phyloP scores from a whole-genome alignment of 2,113 vertebrate genomes.

The Panthera tigris region DNA sequence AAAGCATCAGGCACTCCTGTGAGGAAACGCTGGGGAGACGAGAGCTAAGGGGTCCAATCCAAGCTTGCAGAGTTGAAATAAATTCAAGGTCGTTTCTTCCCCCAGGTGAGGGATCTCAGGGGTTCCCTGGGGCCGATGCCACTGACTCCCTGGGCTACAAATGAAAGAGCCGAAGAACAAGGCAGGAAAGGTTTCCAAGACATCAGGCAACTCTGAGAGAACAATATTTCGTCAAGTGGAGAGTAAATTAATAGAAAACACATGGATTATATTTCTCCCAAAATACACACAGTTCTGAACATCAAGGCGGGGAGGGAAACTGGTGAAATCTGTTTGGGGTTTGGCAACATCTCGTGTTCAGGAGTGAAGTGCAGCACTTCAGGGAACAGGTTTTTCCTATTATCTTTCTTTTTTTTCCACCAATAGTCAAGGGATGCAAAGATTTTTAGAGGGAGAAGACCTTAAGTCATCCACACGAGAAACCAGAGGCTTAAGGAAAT shows the following conservation, averaged over 20 bases:
- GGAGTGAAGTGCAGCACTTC: background rate
- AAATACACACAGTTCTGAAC: constrained; percentile 46
- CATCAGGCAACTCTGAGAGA: constrained; percentile 23
- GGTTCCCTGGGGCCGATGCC: background rate
- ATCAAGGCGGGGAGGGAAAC: background rate
- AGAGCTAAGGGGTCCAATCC: background rate
- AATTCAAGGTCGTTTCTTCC: background rate
- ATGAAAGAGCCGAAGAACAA: constrained; percentile 13
- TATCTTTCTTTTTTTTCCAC: background rate
- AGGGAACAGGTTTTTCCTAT: constrained; percentile 39
- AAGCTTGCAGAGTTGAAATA: background rate
- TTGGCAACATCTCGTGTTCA: background rate
- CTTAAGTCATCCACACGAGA: background rate
- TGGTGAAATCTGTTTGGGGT: background rate
- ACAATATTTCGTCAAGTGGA: constrained; percentile 61
- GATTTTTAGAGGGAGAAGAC: background rate
- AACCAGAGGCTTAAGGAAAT: background rate
- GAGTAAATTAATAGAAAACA: constrained; percentile 64
- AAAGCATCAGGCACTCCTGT: background rate
- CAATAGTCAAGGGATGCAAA: background rate
- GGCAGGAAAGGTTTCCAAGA: background rate
- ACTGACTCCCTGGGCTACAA: background rate
- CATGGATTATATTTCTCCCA: constrained; percentile 56
- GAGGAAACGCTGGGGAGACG: background rate
- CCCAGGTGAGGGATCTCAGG: background rate